phyloP scores from a whole-genome alignment of 2,797 vertebrate genomes.

The Erpetoichthys calabaricus region DNA sequence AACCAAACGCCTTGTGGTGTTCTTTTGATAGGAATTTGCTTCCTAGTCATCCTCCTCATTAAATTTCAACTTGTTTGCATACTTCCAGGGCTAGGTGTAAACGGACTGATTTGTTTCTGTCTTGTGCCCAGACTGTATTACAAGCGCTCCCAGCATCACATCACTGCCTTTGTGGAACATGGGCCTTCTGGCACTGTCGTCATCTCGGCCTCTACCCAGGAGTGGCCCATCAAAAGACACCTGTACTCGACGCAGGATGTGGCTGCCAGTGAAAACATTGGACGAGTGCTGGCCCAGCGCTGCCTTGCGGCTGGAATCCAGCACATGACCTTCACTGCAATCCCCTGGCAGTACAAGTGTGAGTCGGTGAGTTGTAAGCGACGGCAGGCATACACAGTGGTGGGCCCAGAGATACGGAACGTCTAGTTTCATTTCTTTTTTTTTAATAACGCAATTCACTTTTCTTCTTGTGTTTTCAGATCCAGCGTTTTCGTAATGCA shows the following conservation, averaged over 20 bases:
- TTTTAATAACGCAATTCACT: background rate
- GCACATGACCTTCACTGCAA: constrained; percentile 60
- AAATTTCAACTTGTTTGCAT: too few species aligned
- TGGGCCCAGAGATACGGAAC: background rate
- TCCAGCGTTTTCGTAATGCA: constrained; percentile 61
- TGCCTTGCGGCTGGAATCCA: constrained; percentile 79
- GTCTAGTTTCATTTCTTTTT: background rate
- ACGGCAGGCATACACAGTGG: too few species aligned
- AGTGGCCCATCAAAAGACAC: constrained; percentile 81
- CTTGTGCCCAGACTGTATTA: constrained; percentile 56
- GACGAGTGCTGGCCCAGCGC: constrained; percentile 68
- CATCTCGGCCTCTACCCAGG: constrained; percentile 73
- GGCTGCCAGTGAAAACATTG: constrained; percentile 66
- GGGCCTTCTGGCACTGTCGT: constrained; percentile 39
- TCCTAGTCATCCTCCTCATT: too few species aligned
- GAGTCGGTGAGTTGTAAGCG: constrained; percentile 33
- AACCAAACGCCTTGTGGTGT: too few species aligned
- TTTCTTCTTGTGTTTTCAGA: constrained; percentile 37
- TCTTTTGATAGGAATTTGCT: too few species aligned
- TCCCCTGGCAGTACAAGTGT: constrained; percentile 58
- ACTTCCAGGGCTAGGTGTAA: too few species aligned
- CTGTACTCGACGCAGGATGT: constrained; percentile 61
- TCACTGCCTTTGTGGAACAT: constrained; percentile 65
- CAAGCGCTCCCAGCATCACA: constrained; percentile 56
- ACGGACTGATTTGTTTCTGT: constrained; percentile 5